Base-by-base conservation (phyloP, 2,113 vertebrate species). In the Anguilla rostrata region DNA sequence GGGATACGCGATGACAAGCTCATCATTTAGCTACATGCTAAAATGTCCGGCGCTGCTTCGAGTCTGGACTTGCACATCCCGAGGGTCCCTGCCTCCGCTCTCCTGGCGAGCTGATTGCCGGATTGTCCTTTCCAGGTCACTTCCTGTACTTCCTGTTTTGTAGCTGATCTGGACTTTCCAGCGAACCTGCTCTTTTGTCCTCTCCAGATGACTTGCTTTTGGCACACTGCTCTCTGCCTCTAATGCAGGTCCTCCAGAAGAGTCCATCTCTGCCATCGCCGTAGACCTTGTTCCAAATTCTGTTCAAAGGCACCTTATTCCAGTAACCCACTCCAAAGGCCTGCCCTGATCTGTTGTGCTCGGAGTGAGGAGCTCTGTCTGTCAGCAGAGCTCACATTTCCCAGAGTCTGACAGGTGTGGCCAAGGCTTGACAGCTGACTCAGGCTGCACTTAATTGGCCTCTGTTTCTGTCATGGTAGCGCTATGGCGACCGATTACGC, bases 371-470 rank as follows among this genome's bases (percentile, higher is more conserved):
- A 85, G 82, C 81, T 79, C 84, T 86, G 75, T 66, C 20, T 83
- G 86, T 92, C 86, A 88, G 91, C 81, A 88, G 83, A 78, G 85
- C 91, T 90, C 90, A 91, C 86, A 87, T 89, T 53, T 85, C 66
- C 84, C 78, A 2, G 6, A 3, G 22, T 79, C 90, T 92, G 91
- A 92, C 91, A 92, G 91, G 83, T 88, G 40, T 26, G 60, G 9
- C 26, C 86, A 86, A 83, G 88, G 78, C 88, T 88, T 92, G 92
- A 91, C 92, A 93, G 90, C 78, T 81, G 78, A 91, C 89, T 89
- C 89, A 92, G 88, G 89, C 40, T 29, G 16, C 40, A 41, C 43
- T 49, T 29, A 41, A 49, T 49, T 82, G 20, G 26, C 60, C 41
- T 82, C 41, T 5, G 20, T 41, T 34, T 56, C 34, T 56, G 46